These are phyloP conservation scores for Dryococelus australis DNA, from an alignment of 2,888 invertebrate species.

Conservation along the genomic window DNA sequence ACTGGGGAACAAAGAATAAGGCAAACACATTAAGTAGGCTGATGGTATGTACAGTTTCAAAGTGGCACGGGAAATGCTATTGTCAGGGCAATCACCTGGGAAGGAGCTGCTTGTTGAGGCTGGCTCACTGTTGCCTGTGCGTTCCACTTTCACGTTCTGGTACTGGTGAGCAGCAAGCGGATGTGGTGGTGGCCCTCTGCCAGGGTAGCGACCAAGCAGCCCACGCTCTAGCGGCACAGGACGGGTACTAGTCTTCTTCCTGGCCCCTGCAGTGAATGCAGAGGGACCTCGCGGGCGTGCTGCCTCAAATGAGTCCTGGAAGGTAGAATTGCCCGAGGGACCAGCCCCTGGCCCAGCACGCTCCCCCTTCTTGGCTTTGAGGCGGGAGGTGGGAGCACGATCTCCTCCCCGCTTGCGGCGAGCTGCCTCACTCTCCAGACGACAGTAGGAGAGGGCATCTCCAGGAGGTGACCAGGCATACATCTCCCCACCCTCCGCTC, in stretches of 20 bases:
- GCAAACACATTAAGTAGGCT: no score
- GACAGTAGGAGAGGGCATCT: slow-evolving; percentile 32
- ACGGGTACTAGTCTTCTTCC: slow-evolving; percentile 33
- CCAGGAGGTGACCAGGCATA: slow-evolving; percentile 34
- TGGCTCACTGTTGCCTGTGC: not conserved
- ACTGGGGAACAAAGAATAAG: no score
- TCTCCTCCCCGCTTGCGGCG: slow-evolving; percentile 45
- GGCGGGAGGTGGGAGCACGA: slow-evolving; percentile 39
- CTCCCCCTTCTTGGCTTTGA: slow-evolving; percentile 43
- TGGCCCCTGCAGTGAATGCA: slow-evolving; percentile 36
- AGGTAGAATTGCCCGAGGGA: not conserved
- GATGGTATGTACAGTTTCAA: no score
- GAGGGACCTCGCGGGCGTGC: not conserved
- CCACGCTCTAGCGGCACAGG: not conserved
- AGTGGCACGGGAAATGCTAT: no score
- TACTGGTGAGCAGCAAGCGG: not conserved
- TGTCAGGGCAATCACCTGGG: slow-evolving; percentile 21
- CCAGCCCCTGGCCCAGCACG: not conserved
- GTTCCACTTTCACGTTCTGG: slow-evolving; percentile 26
- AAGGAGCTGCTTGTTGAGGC: slow-evolving; percentile 17
- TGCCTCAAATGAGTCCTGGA: not conserved
- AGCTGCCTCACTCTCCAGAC: slow-evolving; percentile 39
- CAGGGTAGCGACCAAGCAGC: not conserved
- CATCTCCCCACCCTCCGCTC: not conserved
- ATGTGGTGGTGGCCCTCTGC: no score